Evolutionary conservation across 2,113 vertebrate species (phyloP).

Genomic region (Tretioscincus oriximinensis): DNA sequence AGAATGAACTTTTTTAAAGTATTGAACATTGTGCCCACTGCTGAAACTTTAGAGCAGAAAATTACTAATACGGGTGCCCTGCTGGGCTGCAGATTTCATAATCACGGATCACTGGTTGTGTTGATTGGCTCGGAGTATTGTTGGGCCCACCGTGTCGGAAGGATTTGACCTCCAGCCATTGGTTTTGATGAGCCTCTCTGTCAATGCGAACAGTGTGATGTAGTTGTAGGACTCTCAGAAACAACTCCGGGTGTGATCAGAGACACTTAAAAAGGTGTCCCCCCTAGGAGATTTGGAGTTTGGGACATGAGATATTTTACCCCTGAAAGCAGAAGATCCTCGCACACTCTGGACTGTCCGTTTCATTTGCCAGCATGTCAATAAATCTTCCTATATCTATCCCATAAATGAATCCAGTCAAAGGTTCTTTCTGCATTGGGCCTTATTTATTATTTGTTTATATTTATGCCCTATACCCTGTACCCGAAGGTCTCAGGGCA

Average conservation of each 20-base stretch:
- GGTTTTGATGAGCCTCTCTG: neutral
- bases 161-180: neutral
- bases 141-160: neutral
- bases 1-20: neutral
- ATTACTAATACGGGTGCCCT: neutral
- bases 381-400: too few relatives aligned
- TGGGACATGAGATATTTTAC: too few relatives aligned
- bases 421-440: too few relatives aligned
- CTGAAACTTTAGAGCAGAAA: neutral
- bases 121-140: neutral
- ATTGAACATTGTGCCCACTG: neutral
- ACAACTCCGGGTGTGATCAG: too few relatives aligned
- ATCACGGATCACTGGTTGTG: neutral
- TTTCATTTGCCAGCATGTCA: too few relatives aligned
- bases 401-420: too few relatives aligned
- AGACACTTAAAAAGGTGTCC: neutral
- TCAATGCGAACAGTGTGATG: neutral
- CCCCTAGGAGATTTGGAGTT: neutral
- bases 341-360: too few relatives aligned
- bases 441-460: too few relatives aligned
- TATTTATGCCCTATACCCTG: too few relatives aligned
- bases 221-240: too few relatives aligned
- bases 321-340: too few relatives aligned
- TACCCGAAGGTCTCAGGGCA: too few relatives aligned
- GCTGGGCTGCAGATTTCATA: neutral